Percentiles rank a stretch among this genome's conserved stretches.
Conservation (phyloP, 2,797 vertebrate genomes). For the Apogon talboti region DNA sequence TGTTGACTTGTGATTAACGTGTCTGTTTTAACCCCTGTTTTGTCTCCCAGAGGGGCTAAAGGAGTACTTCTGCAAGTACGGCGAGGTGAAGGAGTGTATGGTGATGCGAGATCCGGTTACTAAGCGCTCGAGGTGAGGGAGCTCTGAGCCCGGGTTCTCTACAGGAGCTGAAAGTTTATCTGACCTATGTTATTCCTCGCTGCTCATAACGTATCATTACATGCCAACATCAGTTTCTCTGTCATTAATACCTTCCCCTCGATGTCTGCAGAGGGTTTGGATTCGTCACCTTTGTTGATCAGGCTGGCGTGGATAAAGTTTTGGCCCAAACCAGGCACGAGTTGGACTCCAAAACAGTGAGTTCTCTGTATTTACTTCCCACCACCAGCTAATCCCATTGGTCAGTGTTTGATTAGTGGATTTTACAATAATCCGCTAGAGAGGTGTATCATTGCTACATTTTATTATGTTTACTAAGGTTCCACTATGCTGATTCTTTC, state of each 20-base stretch:
- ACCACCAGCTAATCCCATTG: slow-evolving; percentile 65
- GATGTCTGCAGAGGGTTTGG: slow-evolving; percentile 91
- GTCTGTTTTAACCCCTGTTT: slow-evolving; percentile 17
- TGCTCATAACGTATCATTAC: slow-evolving; percentile 66
- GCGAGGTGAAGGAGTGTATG: slow-evolving; percentile 99
- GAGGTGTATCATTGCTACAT: slow-evolving; percentile 66
- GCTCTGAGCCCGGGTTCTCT: slow-evolving; percentile 53
- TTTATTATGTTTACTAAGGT: slow-evolving; percentile 51
- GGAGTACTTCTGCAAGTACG: slow-evolving; percentile 99
- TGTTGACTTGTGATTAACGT: background rate
- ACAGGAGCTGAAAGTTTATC: slow-evolving; percentile 73
- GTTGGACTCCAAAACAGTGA: slow-evolving; percentile 99
- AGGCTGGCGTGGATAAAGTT: slow-evolving; percentile 98
- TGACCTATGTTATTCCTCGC: slow-evolving; percentile 62
- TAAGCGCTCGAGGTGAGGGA: slow-evolving; percentile 97
- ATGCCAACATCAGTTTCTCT: slow-evolving; percentile 58
- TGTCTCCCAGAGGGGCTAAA: slow-evolving; percentile 93
- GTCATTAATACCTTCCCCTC: slow-evolving; percentile 56
- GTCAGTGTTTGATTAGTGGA: slow-evolving; percentile 69
- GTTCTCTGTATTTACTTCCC: slow-evolving; percentile 79
- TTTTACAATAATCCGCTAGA: slow-evolving; percentile 65
- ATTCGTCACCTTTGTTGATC: slow-evolving; percentile 98
- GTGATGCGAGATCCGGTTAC: slow-evolving; percentile 99
- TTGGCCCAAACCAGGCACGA: slow-evolving; percentile 97
- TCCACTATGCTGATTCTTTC: slow-evolving; percentile 33